Evolutionary conservation across 2,113 vertebrate species (phyloP).

Genomic region (Nyctibius bracteatus): DNA sequence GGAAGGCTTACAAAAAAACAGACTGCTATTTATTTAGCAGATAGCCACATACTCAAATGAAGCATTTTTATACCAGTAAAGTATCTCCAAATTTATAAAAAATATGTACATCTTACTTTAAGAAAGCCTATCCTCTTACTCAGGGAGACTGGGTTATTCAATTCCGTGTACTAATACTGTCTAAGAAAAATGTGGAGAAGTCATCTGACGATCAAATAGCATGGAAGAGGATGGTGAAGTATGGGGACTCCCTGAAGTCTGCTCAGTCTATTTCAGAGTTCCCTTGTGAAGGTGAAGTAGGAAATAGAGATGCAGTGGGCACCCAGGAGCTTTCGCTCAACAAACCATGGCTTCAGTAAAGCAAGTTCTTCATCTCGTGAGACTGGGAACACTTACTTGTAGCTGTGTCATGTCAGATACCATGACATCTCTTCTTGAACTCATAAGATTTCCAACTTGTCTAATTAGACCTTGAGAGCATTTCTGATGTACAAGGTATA

Average conservation of each 20-base stretch:
- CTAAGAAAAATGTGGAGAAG: background rate
- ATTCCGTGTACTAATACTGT: background rate
- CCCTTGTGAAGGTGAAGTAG: background rate
- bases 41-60: background rate
- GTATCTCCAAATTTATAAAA: background rate
- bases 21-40: background rate
- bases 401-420: rapidly evolving
- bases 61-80: background rate
- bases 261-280: background rate
- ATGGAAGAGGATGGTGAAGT: background rate
- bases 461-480: background rate
- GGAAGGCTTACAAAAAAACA: background rate
- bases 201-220: background rate
- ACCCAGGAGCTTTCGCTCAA: background rate
- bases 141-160: background rate
- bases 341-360: background rate
- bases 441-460: background rate
- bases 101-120: background rate
- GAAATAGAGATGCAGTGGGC: background rate
- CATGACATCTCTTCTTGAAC: background rate
- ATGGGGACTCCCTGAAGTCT: background rate
- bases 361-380: background rate
- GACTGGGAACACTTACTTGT: background rate
- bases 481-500: background rate
- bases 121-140: background rate